Evolutionary conservation across 2,797 vertebrate species (phyloP).

Genomic region (Streptopelia turtur): DNA sequence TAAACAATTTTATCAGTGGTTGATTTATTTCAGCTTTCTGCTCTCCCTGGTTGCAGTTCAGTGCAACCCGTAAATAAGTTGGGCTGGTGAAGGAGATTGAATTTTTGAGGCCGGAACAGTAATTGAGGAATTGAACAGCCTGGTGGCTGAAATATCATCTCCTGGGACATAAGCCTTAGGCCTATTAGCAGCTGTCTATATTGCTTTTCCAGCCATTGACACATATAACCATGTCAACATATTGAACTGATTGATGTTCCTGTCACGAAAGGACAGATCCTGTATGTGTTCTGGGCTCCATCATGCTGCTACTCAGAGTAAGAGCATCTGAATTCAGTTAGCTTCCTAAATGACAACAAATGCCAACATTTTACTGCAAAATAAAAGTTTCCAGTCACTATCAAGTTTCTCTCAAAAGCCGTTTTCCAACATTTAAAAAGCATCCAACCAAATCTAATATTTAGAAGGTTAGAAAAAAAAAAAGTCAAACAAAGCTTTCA

Average conservation of each 20-base stretch:
- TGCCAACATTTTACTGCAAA: neutral
- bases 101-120: constrained; percentile 49
- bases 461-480: neutral
- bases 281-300: accelerated
- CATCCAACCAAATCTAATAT: neutral
- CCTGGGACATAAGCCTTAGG: neutral
- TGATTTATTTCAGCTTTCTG: constrained; percentile 46
- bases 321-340: neutral
- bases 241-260: neutral
- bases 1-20: constrained; percentile 24
- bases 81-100: constrained; percentile 43
- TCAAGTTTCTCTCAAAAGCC: neutral
- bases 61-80: constrained; percentile 49
- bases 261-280: neutral
- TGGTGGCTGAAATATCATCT: neutral
- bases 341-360: neutral
- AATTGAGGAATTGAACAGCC: constrained; percentile 50
- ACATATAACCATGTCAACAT: neutral
- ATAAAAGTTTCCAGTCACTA: neutral
- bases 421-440: neutral
- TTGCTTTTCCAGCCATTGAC: constrained; percentile 7
- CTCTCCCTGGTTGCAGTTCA: constrained; percentile 16
- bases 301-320: accelerated
- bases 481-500: neutral
- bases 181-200: constrained; percentile 22